Conservation (phyloP, 2,797 vertebrate genomes). For the Lepidocolaptes lacrymiger region DNA sequence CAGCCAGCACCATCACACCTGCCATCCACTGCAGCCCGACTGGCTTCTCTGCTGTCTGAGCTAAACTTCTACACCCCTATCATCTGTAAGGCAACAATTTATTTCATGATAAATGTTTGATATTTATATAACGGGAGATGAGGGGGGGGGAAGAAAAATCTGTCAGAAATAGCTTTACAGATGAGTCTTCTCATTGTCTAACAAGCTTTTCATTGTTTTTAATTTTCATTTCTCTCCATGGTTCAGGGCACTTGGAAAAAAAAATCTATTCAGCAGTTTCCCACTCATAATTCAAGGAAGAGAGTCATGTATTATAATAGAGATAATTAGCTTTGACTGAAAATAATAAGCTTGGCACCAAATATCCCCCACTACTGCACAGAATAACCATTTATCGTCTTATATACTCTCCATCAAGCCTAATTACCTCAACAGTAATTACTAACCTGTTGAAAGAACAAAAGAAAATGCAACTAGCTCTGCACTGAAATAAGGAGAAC, state of each 20-base stretch:
- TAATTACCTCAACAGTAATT: conserved; percentile 80
- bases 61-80: not conserved
- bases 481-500: conserved; percentile 42
- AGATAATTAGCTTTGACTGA: conserved; percentile 79
- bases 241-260: conserved; percentile 73
- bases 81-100: not conserved
- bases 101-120: conserved; percentile 57
- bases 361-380: conserved; percentile 63
- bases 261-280: conserved; percentile 78
- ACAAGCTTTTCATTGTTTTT: conserved; percentile 76
- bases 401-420: conserved; percentile 76
- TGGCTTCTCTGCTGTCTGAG: not conserved
- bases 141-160: not conserved
- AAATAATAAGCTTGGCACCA: conserved; percentile 78
- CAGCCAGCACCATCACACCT: not conserved
- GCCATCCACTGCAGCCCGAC: not conserved
- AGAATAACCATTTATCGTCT: conserved; percentile 73
- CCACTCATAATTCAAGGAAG: conserved; percentile 80
- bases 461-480: conserved; percentile 68
- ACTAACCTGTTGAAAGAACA: conserved; percentile 82
- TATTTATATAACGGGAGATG: conserved; percentile 65
- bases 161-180: conserved; percentile 71
- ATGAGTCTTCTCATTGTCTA: conserved; percentile 75
- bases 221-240: conserved; percentile 75
- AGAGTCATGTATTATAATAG: conserved; percentile 77